Percentiles rank a stretch among this genome's conserved stretches.
phyloP scores from a whole-genome alignment of 1,140 invertebrate species.

The Sitobion miscanthi region DNA sequence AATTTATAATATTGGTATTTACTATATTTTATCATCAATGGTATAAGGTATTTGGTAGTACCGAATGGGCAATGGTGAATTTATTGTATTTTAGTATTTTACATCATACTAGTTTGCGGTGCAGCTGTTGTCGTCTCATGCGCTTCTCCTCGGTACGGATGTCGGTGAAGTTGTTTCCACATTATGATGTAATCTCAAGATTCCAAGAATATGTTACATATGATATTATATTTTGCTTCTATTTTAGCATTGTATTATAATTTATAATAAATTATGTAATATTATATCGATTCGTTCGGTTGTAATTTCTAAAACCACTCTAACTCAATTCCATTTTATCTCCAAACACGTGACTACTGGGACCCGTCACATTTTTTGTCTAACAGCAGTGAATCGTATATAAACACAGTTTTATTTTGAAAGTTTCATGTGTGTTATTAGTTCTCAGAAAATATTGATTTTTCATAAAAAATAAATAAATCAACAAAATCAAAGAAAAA shows the following conservation, averaged over 20 bases:
- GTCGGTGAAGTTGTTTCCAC: constrained; percentile 16
- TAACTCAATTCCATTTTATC: background rate
- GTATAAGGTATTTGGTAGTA: background rate
- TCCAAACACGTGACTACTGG: background rate
- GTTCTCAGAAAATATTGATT: background rate
- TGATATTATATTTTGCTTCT: background rate
- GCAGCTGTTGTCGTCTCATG: background rate
- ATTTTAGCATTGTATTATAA: background rate
- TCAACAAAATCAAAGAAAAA: background rate
- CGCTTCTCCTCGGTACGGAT: background rate
- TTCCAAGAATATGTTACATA: constrained; percentile 26
- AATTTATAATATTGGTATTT: too few species aligned
- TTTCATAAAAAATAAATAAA: background rate
- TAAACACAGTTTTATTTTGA: background rate
- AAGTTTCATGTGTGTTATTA: background rate
- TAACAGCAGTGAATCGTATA: background rate
- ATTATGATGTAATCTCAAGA: constrained; percentile 3
- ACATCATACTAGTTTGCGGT: background rate
- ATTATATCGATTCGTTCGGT: background rate
- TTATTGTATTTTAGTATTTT: background rate
- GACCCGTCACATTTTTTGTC: background rate
- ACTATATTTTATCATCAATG: too few species aligned
- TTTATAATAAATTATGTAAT: constrained; percentile 23
- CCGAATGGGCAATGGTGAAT: background rate
- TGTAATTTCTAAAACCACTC: background rate